Conservation (phyloP, 2,888 invertebrate species). For the Cactoblastis cactorum region DNA sequence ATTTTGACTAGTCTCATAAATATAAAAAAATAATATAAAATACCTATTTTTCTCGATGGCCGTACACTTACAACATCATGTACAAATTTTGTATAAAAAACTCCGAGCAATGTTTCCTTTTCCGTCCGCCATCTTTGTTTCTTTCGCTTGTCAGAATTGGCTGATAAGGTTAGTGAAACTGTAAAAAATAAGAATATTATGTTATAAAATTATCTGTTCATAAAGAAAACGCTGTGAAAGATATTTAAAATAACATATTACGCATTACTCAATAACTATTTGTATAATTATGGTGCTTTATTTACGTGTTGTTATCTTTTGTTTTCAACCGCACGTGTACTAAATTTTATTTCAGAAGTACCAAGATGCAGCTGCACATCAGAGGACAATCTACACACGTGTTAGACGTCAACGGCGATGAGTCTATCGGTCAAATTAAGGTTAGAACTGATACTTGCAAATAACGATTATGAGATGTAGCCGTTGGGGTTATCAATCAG, state of each 20-base stretch:
- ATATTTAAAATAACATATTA: neutral
- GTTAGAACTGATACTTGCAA: constrained; percentile 58
- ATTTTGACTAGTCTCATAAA: no score
- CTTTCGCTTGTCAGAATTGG: constrained; percentile 72
- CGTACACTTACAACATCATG: no score
- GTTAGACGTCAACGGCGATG: constrained; percentile 85
- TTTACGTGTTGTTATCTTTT: no score
- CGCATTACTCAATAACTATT: neutral
- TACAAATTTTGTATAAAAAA: no score
- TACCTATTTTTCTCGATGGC: no score
- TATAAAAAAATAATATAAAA: no score
- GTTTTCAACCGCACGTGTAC: no score
- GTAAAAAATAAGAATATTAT: no score
- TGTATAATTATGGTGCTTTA: neutral
- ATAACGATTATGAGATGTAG: neutral
- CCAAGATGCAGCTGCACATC: constrained; percentile 90
- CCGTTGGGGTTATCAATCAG: no score
- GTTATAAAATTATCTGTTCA: constrained; percentile 16
- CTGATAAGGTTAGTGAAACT: constrained; percentile 67
- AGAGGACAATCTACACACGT: constrained; percentile 87
- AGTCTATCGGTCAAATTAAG: constrained; percentile 87
- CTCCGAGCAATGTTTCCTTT: no score
- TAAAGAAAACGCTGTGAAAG: neutral
- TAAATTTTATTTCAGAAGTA: constrained; percentile 55
- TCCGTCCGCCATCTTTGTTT: constrained; percentile 64